A percentile compares a stretch with the other conserved stretches of the same genome.
phyloP scores from a whole-genome alignment of 2,888 invertebrate species.

The Sminthurinus aureus region DNA sequence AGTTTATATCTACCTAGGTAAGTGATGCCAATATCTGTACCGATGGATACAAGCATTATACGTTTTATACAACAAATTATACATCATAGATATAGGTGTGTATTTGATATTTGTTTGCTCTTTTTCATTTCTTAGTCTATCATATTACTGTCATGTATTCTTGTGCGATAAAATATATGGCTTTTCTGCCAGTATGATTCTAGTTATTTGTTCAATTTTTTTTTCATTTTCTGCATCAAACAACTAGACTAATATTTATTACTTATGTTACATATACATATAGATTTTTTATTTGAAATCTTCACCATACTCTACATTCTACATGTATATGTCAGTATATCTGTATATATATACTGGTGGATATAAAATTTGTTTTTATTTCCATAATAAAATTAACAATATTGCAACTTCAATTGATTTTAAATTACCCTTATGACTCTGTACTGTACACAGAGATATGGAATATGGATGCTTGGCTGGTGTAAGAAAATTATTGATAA shows the following conservation, averaged over 20 bases:
- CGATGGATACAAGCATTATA: background rate
- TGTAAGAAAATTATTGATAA: too few relatives aligned
- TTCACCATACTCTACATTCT: background rate
- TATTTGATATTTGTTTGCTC: background rate
- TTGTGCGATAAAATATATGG: too few relatives aligned
- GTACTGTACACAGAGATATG: too few relatives aligned
- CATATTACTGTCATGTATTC: too few relatives aligned
- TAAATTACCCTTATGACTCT: background rate
- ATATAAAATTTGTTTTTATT: background rate
- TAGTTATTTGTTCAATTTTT: background rate
- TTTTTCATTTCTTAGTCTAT: too few relatives aligned
- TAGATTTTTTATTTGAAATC: background rate
- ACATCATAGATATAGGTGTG: background rate
- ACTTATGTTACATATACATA: background rate
- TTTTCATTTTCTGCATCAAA: background rate
- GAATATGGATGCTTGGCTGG: too few relatives aligned
- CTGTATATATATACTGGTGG: too few relatives aligned
- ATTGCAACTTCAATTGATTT: background rate
- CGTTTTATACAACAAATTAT: too few relatives aligned
- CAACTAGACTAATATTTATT: background rate
- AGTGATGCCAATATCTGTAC: background rate
- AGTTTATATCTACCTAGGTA: background rate
- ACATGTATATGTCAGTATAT: too few relatives aligned
- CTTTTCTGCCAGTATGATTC: background rate
- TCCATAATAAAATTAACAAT: slow-evolving; percentile 1